These are phyloP conservation scores for Carterocephalus palaemon DNA, from an alignment of 2,888 invertebrate genomes.

Conservation along the genomic window DNA sequence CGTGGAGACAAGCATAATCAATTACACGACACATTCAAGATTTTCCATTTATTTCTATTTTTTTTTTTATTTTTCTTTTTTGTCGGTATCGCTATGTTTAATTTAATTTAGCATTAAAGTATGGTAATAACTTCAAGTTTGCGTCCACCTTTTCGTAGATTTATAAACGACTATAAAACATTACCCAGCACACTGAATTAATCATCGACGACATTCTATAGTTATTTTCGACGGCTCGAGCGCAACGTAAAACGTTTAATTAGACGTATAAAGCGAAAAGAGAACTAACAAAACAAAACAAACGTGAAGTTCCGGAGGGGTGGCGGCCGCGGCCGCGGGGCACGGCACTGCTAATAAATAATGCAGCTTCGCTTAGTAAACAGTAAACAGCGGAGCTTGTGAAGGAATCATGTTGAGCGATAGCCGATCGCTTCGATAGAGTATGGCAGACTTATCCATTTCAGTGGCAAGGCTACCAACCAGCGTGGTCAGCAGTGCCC, in stretches of 20 bases:
- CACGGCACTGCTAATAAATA: constrained; percentile 16
- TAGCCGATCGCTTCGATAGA: neutral
- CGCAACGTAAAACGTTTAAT: constrained; percentile 51
- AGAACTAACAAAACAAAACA: constrained; percentile 74
- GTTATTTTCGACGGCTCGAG: constrained; percentile 48
- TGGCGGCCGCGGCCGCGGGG: constrained; percentile 2
- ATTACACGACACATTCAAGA: constrained; percentile 75
- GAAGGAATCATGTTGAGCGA: too few relatives aligned
- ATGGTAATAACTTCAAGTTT: constrained; percentile 75
- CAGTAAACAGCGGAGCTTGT: too few relatives aligned
- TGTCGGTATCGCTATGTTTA: constrained; percentile 62
- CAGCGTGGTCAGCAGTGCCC: too few relatives aligned
- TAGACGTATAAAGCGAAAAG: constrained; percentile 67
- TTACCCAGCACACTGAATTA: constrained; percentile 54
- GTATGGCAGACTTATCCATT: neutral
- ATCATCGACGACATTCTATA: constrained; percentile 53
- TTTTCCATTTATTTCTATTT: constrained; percentile 76
- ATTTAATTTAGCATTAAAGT: constrained; percentile 78
- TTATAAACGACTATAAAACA: constrained; percentile 55
- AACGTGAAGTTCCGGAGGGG: constrained; percentile 59
- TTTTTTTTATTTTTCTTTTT: constrained; percentile 63
- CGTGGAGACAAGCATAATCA: constrained; percentile 58
- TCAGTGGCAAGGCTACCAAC: neutral
- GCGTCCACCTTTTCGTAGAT: constrained; percentile 65
- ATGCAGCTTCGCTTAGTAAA: constrained; percentile 9